These are phyloP conservation scores for Tricholauxania praeusta DNA, from an alignment of 2,888 invertebrate species.

Conservation along the genomic window DNA sequence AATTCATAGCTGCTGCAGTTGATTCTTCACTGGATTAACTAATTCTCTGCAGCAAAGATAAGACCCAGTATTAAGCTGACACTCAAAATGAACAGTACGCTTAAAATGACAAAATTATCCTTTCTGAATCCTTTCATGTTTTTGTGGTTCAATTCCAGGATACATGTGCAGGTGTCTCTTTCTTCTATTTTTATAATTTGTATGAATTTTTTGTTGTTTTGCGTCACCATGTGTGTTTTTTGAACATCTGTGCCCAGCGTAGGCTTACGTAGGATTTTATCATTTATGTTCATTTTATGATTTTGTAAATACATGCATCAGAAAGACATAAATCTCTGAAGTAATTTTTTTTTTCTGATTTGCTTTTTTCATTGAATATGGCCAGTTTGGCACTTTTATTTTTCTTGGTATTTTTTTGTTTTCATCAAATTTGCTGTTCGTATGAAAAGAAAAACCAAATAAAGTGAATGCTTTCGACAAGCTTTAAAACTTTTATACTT, in stretches of 20 bases:
- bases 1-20: no score
- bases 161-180: background rate
- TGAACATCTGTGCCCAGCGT: background rate
- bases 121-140: slow-evolving; percentile 1
- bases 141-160: background rate
- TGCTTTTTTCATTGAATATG: background rate
- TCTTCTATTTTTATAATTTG: no score
- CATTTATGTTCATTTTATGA: background rate
- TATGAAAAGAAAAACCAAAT: no score
- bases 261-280: background rate
- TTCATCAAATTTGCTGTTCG: no score
- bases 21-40: no score
- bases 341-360: background rate
- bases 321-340: slow-evolving; percentile 8
- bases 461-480: background rate
- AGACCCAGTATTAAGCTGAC: no score
- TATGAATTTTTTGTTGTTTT: no score
- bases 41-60: no score
- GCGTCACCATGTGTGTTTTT: no score
- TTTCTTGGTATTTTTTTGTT: no score
- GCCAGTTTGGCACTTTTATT: background rate
- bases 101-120: no score
- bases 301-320: slow-evolving; percentile 1
- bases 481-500: background rate
- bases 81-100: no score